Percentiles rank a stretch among this genome's conserved stretches.
Conservation (phyloP, 2,113 vertebrate species). For the Python bivittatus region DNA sequence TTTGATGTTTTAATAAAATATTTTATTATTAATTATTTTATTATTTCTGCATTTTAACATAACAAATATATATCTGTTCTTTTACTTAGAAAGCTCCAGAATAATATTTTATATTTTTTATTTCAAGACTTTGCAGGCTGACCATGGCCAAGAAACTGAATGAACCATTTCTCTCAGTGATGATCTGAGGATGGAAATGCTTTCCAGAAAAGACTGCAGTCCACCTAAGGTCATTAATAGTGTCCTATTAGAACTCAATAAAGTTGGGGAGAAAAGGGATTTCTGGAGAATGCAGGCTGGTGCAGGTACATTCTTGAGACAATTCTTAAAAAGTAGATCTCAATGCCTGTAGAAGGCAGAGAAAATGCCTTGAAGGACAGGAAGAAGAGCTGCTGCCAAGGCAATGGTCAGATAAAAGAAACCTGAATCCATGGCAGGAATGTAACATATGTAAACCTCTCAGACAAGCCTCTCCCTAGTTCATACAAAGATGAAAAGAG, state of each 20-base stretch:
- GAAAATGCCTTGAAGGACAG: no score
- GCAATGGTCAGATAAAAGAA: no score
- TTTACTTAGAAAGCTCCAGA: neutral
- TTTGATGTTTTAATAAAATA: neutral
- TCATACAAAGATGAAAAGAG: no score
- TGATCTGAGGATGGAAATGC: neutral
- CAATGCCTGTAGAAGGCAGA: no score
- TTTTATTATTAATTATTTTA: neutral
- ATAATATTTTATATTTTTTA: neutral
- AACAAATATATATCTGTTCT: neutral
- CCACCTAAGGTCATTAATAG: neutral
- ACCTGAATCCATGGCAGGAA: no score
- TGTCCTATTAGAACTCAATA: neutral
- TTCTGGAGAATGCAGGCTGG: conserved; percentile 7
- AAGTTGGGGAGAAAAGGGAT: neutral
- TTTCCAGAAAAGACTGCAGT: neutral
- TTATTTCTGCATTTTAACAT: neutral
- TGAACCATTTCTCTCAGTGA: neutral
- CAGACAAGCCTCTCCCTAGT: no score
- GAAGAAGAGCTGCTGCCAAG: no score
- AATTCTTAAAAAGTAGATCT: neutral
- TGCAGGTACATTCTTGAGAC: neutral
- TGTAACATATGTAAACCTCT: no score
- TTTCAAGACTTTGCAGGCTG: neutral
- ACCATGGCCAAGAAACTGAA: neutral